Conservation (phyloP, 1,140 invertebrate species). For the Cataglyphis hispanica region DNA sequence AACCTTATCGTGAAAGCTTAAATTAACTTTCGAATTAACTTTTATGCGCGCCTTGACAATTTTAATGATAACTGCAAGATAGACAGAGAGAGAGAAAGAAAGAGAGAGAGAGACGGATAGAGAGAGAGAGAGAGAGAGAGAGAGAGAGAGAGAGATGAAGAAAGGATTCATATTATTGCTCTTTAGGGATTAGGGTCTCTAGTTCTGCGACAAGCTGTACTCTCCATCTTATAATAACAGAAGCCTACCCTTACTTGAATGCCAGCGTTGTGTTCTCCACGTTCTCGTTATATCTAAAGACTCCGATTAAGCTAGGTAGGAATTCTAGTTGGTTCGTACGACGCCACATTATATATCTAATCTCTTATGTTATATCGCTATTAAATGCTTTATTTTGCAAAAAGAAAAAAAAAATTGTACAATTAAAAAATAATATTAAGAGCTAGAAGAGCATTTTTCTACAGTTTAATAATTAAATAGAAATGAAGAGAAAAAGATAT, state of each 20-base stretch:
- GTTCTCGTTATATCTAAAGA: slow-evolving; percentile 30
- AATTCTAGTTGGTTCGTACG: slow-evolving; percentile 24
- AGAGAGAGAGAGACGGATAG: slow-evolving; percentile 75
- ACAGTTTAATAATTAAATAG: not conserved
- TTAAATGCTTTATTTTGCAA: too few relatives aligned
- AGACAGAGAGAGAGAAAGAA: slow-evolving; percentile 58
- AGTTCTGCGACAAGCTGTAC: slow-evolving; percentile 80
- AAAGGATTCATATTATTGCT: slow-evolving; percentile 86
- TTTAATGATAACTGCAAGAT: slow-evolving; percentile 78
- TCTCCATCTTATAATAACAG: slow-evolving; percentile 84
- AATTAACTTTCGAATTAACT: slow-evolving; percentile 76
- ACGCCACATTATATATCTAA: not conserved
- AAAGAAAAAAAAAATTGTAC: too few relatives aligned
- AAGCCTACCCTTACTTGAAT: slow-evolving; percentile 73
- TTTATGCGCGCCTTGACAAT: slow-evolving; percentile 72
- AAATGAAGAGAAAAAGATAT: not conserved
- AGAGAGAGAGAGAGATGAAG: slow-evolving; percentile 69
- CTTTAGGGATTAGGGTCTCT: slow-evolving; percentile 85
- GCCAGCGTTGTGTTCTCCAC: slow-evolving; percentile 63
- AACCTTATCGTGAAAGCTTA: slow-evolving; percentile 72
- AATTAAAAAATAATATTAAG: not conserved
- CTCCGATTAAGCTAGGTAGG: slow-evolving; percentile 41
- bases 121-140: slow-evolving; percentile 78
- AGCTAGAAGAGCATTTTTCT: not conserved
- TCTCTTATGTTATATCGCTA: not conserved